A percentile compares a stretch with the other conserved stretches of the same genome.
Conservation (phyloP, 2,888 invertebrate species). For the Zhengitettix transpicula region DNA sequence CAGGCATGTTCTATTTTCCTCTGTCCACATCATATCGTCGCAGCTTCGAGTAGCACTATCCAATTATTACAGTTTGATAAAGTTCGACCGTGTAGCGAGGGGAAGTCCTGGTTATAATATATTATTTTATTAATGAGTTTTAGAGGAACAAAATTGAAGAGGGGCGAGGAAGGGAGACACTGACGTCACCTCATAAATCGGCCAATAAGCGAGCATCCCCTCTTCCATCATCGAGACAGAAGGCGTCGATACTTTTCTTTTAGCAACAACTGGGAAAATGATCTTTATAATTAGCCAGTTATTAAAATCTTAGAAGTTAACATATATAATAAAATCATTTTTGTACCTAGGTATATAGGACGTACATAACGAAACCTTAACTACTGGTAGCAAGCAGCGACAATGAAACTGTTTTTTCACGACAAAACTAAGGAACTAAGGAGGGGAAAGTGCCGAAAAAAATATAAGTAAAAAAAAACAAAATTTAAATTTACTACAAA, state of each 20-base stretch:
- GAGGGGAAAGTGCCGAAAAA: background rate
- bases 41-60: background rate
- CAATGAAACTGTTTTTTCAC: no score
- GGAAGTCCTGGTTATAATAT: background rate
- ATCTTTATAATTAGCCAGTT: background rate
- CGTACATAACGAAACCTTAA: no score
- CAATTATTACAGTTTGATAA: background rate
- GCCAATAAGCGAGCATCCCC: background rate
- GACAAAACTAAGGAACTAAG: background rate
- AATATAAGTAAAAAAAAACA: background rate
- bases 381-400: no score
- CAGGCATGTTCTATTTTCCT: background rate
- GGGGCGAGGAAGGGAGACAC: background rate
- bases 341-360: no score
- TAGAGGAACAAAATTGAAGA: background rate
- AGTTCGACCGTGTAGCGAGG: background rate
- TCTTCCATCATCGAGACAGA: background rate
- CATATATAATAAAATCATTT: no score
- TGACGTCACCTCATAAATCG: background rate
- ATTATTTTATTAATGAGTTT: background rate
- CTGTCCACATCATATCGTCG: background rate
- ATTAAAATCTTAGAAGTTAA: no score
- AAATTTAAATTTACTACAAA: background rate
- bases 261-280: background rate
- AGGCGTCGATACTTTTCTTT: conserved; percentile 1